These are phyloP conservation scores for Hyposmocoma kahamanoa DNA, from an alignment of 1,140 invertebrate species.

Conservation along the genomic window DNA sequence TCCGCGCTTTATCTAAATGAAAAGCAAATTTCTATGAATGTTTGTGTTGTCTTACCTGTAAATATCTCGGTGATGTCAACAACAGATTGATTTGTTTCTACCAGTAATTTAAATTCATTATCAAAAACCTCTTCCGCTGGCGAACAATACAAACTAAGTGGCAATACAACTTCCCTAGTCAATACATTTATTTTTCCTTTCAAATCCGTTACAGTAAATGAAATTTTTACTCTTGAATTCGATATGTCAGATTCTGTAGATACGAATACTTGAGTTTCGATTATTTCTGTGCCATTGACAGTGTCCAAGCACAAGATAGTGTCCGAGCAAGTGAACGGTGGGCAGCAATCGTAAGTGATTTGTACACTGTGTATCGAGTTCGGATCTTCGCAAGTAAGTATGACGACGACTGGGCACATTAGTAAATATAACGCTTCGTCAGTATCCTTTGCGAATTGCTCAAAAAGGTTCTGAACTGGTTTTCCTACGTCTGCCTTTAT, in stretches of 20 bases:
- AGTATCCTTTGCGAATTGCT: conserved; percentile 21
- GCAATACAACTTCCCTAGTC: conserved; percentile 33
- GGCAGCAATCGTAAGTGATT: conserved; percentile 42
- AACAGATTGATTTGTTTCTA: conserved; percentile 31
- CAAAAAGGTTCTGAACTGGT: conserved; percentile 35
- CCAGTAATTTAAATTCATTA: conserved; percentile 28
- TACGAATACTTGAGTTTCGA: conserved; percentile 48
- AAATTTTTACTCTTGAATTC: conserved; percentile 34
- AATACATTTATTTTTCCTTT: conserved; percentile 41
- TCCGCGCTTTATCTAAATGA: too few relatives aligned
- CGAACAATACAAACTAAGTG: conserved; percentile 41
- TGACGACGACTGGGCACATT: conserved; percentile 45
- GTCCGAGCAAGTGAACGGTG: conserved; percentile 44
- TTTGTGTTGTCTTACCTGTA: conserved; percentile 46
- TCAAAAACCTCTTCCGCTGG: conserved; percentile 20
- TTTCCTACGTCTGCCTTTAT: conserved; percentile 51
- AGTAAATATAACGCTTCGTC: conserved; percentile 30
- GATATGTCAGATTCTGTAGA: conserved; percentile 32
- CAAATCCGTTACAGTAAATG: conserved; percentile 43
- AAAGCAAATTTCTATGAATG: too few relatives aligned
- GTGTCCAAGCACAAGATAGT: conserved; percentile 42
- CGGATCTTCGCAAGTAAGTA: conserved; percentile 46
- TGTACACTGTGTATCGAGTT: conserved; percentile 46
- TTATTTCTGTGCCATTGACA: conserved; percentile 55
- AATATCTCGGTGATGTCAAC: conserved; percentile 43